These are phyloP conservation scores for Scaptomyza parva DNA, from an alignment of 2,888 invertebrate genomes.

Conservation along the genomic window DNA sequence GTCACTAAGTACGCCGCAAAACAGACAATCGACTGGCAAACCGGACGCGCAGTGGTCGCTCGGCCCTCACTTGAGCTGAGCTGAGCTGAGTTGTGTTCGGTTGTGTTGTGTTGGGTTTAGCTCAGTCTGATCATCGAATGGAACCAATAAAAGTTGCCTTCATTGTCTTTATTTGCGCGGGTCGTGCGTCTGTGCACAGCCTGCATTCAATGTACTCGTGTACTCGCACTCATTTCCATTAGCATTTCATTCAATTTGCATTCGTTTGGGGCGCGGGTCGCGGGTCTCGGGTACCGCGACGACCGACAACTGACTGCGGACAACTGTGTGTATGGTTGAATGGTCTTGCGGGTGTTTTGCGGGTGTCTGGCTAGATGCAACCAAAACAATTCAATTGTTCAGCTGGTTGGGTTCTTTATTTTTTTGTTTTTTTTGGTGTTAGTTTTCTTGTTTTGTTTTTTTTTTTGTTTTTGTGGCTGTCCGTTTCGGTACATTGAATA, in stretches of 20 bases:
- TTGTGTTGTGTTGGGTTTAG: no score
- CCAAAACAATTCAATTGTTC: constrained; percentile 76
- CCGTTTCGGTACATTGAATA: constrained; percentile 81
- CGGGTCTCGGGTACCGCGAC: constrained; percentile 10
- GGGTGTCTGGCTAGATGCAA: constrained; percentile 29
- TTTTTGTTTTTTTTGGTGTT: constrained; percentile 47
- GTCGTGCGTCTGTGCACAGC: constrained; percentile 59
- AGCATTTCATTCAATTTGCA: constrained; percentile 77
- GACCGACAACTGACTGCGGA: constrained; percentile 14
- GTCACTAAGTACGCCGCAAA: constrained; percentile 80
- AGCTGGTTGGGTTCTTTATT: constrained; percentile 58
- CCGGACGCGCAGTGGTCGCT: constrained; percentile 31
- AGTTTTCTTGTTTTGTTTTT: constrained; percentile 50
- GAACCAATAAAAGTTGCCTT: constrained; percentile 82
- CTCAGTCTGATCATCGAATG: constrained; percentile 82
- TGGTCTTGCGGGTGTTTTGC: constrained; percentile 60
- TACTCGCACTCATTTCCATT: constrained; percentile 66
- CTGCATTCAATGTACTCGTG: constrained; percentile 55
- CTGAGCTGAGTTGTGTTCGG: constrained; percentile 37
- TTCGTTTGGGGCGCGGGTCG: constrained; percentile 46
- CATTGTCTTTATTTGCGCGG: constrained; percentile 76
- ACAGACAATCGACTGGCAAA: constrained; percentile 41
- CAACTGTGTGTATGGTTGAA: constrained; percentile 64
- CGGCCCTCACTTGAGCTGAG: constrained; percentile 37
- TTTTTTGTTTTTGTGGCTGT: constrained; percentile 55